Evolutionary conservation across 2,888 invertebrate species (phyloP).

Genomic region (Tenthredo distinguenda): DNA sequence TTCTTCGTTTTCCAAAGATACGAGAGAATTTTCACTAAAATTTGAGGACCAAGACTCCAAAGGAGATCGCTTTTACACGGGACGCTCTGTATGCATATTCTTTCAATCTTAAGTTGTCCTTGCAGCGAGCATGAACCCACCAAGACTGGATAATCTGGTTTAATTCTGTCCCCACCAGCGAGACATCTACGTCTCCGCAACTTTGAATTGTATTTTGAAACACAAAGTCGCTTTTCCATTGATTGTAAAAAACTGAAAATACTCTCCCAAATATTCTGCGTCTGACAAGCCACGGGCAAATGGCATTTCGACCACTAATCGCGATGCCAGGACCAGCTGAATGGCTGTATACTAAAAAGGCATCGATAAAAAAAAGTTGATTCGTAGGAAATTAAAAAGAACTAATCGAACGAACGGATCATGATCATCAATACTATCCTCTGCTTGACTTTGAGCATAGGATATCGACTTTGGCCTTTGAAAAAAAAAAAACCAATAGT

Average conservation of each 20-base stretch:
- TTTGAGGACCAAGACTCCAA: neutral
- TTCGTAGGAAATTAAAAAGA: neutral
- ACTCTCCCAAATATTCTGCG: neutral
- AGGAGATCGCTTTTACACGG: neutral
- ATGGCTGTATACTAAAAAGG: neutral
- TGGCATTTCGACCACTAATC: neutral
- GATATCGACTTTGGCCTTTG: too few relatives aligned
- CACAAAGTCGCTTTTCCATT: neutral
- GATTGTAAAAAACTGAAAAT: neutral
- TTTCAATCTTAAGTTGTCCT: neutral
- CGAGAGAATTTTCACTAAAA: neutral
- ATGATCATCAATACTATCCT: too few relatives aligned
- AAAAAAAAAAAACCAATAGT: too few relatives aligned
- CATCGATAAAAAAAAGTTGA: neutral
- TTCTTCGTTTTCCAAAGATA: neutral
- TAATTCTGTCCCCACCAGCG: neutral
- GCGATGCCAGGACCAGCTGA: neutral
- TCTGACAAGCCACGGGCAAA: neutral
- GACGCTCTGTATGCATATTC: neutral
- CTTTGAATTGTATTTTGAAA: neutral
- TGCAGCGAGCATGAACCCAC: neutral
- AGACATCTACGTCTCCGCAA: neutral
- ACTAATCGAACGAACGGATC: neutral
- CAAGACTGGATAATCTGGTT: slow-evolving; percentile 35
- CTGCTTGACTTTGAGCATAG: too few relatives aligned